Evolutionary conservation across 2,113 vertebrate genomes (phyloP).

Genomic region (Atractosteus spatula): DNA sequence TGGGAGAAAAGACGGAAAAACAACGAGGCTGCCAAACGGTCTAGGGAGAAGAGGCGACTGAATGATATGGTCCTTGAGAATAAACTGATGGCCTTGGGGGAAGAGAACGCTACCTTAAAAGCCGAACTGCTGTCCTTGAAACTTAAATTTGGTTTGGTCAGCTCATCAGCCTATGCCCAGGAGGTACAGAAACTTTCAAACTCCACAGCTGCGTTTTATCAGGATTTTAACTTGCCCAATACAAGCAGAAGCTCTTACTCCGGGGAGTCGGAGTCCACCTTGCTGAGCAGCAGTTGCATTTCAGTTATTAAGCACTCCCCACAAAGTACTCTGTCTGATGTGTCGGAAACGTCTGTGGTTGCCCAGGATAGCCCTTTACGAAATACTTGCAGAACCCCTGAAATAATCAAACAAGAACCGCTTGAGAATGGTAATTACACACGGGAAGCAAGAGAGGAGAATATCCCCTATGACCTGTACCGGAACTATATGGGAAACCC

Average conservation of each 20-base stretch:
- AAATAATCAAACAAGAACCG: slow-evolving; percentile 82
- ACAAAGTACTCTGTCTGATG: slow-evolving; percentile 71
- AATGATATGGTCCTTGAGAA: slow-evolving; percentile 97
- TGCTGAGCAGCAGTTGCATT: slow-evolving; percentile 78
- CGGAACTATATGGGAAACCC: slow-evolving; percentile 69
- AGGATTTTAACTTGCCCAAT: slow-evolving; percentile 68
- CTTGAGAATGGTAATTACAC: slow-evolving; percentile 65
- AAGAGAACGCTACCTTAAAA: slow-evolving; percentile 89
- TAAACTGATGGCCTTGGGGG: slow-evolving; percentile 88
- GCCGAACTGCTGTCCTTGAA: slow-evolving; percentile 87
- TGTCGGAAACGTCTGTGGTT: slow-evolving; percentile 61
- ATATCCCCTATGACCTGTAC: slow-evolving; percentile 74
- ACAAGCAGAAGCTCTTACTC: slow-evolving; percentile 54
- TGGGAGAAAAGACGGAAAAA: slow-evolving; percentile 95
- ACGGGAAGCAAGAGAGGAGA: slow-evolving; percentile 67
- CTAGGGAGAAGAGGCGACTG: slow-evolving; percentile 88
- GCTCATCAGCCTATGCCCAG: slow-evolving; percentile 79
- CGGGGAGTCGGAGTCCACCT: slow-evolving; percentile 69
- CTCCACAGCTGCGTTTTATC: slow-evolving; percentile 69
- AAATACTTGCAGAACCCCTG: slow-evolving; percentile 61
- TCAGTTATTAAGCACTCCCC: slow-evolving; percentile 96
- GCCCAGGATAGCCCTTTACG: slow-evolving; percentile 56
- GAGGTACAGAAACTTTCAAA: slow-evolving; percentile 85
- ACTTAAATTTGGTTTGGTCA: slow-evolving; percentile 89
- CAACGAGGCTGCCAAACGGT: slow-evolving; percentile 94